Conservation (phyloP, 1,140 invertebrate genomes). For the Drosophila asahinai region DNA sequence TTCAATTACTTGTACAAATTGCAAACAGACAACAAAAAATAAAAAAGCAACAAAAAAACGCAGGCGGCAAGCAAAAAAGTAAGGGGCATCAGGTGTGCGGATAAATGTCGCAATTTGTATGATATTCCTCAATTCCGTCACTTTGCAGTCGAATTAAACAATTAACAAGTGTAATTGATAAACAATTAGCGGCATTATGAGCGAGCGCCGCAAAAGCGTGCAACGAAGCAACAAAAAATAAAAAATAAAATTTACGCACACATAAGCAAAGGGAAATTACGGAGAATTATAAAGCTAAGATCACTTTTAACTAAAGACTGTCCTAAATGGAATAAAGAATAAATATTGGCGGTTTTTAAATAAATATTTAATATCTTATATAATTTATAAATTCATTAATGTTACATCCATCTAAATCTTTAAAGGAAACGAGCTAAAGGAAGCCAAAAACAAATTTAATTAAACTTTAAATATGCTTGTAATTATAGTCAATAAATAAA, state of each 20-base stretch:
- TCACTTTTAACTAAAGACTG: too few relatives aligned
- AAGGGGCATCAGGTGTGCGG: conserved; percentile 40
- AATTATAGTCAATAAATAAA: too few relatives aligned
- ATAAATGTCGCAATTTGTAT: conserved; percentile 50
- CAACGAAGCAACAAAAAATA: conserved; percentile 4
- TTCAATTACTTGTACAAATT: conserved; percentile 73
- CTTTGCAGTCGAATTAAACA: conserved; percentile 73
- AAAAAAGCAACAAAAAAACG: not conserved
- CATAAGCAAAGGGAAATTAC: conserved; percentile 20
- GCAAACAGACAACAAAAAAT: conserved; percentile 36
- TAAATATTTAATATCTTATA: too few relatives aligned
- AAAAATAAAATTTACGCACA: not conserved
- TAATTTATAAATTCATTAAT: too few relatives aligned
- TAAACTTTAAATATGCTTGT: too few relatives aligned
- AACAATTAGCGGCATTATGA: conserved; percentile 70
- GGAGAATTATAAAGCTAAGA: not conserved
- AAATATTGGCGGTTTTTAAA: too few relatives aligned
- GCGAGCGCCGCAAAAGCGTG: conserved; percentile 28
- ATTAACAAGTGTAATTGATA: conserved; percentile 81
- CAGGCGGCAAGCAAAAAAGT: conserved; percentile 9
- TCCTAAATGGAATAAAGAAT: too few relatives aligned
- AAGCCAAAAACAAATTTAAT: too few relatives aligned
- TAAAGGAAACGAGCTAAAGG: too few relatives aligned
- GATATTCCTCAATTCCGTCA: conserved; percentile 28
- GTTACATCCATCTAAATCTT: too few relatives aligned